These are phyloP conservation scores for Troides aeacus DNA, from an alignment of 2,888 invertebrate species.

Conservation along the genomic window DNA sequence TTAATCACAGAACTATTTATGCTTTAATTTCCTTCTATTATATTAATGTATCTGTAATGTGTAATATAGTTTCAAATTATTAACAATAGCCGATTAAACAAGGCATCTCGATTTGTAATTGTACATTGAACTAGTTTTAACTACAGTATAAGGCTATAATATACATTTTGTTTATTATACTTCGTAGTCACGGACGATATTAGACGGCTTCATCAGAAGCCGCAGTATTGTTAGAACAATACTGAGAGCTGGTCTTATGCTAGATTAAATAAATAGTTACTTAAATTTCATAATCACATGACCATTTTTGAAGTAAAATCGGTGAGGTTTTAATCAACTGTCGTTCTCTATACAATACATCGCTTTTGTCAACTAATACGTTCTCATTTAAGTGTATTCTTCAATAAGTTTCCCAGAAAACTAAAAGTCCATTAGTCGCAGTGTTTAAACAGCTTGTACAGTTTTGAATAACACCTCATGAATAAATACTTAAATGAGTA, in stretches of 20 bases:
- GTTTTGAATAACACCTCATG: conserved; percentile 48
- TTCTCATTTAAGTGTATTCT: conserved; percentile 19
- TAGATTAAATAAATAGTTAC: conserved; percentile 11
- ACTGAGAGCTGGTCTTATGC: not conserved
- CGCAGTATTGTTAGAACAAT: conserved; percentile 16
- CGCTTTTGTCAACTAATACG: conserved; percentile 2
- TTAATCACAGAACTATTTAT: too few relatives aligned
- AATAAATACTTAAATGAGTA: conserved; percentile 57
- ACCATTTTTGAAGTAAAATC: conserved; percentile 2
- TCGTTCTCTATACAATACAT: not conserved
- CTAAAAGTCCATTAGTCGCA: conserved; percentile 49
- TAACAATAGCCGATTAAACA: too few relatives aligned
- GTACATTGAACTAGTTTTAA: conserved; percentile 1
- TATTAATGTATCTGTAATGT: too few relatives aligned
- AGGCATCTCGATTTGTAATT: too few relatives aligned
- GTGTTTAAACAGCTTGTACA: conserved; percentile 61
- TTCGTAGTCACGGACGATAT: conserved; percentile 19
- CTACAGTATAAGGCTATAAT: conserved; percentile 8
- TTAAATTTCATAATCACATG: conserved; percentile 6
- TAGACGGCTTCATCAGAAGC: conserved; percentile 21
- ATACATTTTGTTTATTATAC: conserved; percentile 21
- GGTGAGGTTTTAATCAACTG: not conserved
- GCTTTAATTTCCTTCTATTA: too few relatives aligned
- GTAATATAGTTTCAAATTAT: too few relatives aligned
- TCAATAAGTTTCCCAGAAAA: conserved; percentile 41